These are phyloP conservation scores for Halcyon badia DNA, from an alignment of 2,797 vertebrate species.

Conservation along the genomic window DNA sequence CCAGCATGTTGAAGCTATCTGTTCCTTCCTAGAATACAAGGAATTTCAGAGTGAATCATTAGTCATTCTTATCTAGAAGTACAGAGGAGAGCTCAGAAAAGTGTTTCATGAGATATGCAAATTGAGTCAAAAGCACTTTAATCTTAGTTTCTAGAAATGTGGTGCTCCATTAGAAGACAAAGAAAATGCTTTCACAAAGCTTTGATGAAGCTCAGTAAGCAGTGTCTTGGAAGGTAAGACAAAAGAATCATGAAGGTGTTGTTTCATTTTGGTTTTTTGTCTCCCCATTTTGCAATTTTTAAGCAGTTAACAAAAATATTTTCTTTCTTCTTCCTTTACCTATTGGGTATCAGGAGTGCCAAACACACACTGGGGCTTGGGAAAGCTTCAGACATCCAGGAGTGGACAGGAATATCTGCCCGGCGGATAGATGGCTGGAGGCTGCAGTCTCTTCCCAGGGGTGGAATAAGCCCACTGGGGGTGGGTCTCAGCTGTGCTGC, in stretches of 20 bases:
- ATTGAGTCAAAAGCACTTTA: background rate
- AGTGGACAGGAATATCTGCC: too few species aligned
- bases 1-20: background rate
- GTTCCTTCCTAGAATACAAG: background rate
- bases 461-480: too few species aligned
- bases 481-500: background rate
- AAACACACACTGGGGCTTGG: fast-evolving
- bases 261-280: too few species aligned
- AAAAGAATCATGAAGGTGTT: background rate
- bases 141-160: background rate
- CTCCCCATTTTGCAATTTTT: background rate
- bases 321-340: background rate
- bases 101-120: background rate
- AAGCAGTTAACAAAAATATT: background rate
- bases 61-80: background rate
- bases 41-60: background rate
- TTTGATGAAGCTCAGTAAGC: background rate
- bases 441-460: background rate
- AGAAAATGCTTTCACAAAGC: background rate
- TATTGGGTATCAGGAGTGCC: background rate
- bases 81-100: background rate
- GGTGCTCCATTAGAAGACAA: background rate
- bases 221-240: background rate
- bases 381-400: background rate
- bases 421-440: background rate